A percentile compares a stretch with the other conserved stretches of the same genome.
Conservation (phyloP, 2,797 vertebrate species). For the Naso thynnoides region DNA sequence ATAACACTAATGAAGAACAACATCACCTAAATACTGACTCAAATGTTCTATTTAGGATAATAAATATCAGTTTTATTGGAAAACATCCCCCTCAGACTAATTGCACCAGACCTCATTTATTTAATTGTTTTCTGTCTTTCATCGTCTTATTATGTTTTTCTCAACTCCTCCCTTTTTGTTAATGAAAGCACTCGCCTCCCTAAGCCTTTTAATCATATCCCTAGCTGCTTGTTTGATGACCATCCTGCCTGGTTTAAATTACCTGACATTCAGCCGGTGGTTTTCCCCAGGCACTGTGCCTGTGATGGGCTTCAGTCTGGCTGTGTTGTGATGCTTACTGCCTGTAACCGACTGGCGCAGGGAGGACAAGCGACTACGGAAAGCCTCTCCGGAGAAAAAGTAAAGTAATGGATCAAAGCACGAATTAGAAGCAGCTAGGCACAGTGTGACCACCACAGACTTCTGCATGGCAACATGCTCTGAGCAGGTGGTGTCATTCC, state of each 20-base stretch:
- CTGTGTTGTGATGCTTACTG: accelerated
- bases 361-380: conserved; percentile 88
- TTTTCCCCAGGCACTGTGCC: background rate
- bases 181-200: background rate
- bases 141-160: background rate
- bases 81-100: conserved; percentile 18
- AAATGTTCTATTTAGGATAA: conserved; percentile 1
- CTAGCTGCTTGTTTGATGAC: background rate
- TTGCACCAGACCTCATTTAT: background rate
- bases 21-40: conserved; percentile 15
- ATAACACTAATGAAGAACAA: conserved; percentile 2
- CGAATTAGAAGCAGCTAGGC: conserved; percentile 92
- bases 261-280: conserved; percentile 14
- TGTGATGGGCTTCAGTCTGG: background rate
- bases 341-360: conserved; percentile 76
- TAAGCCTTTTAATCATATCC: background rate
- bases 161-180: background rate
- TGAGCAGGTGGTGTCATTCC: conserved; percentile 65
- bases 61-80: conserved; percentile 24
- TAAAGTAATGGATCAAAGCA: conserved; percentile 97
- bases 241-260: background rate
- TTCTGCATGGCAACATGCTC: conserved; percentile 89
- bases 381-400: conserved; percentile 94
- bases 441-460: conserved; percentile 91
- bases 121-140: background rate